phyloP scores from a whole-genome alignment of 35 echinoderm and acorn worm genomes.

The Ophioderma brevispina region DNA sequence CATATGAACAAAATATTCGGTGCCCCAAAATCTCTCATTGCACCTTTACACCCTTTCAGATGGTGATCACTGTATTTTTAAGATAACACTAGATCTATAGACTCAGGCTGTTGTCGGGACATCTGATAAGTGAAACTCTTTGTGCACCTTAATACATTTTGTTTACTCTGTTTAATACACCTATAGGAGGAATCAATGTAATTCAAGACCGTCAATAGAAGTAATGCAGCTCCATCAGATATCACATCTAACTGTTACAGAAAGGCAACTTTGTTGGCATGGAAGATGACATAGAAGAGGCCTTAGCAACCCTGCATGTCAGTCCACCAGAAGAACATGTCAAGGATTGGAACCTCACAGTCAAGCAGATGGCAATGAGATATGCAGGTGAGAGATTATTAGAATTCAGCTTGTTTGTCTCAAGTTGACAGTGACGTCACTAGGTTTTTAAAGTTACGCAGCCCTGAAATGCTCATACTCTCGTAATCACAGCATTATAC shows the following conservation, averaged over 20 bases:
- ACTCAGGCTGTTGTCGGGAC: too few species aligned
- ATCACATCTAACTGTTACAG: constrained; percentile 27
- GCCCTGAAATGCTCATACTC: too few species aligned
- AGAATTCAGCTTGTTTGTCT: too few species aligned
- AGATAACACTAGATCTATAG: not conserved
- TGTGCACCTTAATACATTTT: too few species aligned
- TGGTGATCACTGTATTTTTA: not conserved
- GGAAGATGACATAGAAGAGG: constrained; percentile 54
- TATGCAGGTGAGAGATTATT: constrained; percentile 54
- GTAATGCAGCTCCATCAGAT: constrained; percentile 58
- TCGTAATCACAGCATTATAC: too few species aligned
- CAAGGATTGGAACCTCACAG: constrained; percentile 69
- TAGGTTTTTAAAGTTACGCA: too few species aligned
- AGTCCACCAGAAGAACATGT: constrained; percentile 39
- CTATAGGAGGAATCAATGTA: constrained; percentile 59
- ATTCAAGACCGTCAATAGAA: constrained; percentile 55
- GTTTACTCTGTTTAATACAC: too few species aligned
- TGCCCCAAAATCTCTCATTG: too few species aligned
- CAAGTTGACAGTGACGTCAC: too few species aligned
- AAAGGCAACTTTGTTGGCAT: constrained; percentile 43
- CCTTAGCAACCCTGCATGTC: constrained; percentile 38
- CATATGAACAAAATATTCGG: too few species aligned
- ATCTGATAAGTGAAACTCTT: too few species aligned
- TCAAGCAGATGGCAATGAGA: constrained; percentile 56
- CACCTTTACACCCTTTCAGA: too few species aligned